Conservation (phyloP, 2,797 vertebrate species). For the Urocyon cinereoargenteus region DNA sequence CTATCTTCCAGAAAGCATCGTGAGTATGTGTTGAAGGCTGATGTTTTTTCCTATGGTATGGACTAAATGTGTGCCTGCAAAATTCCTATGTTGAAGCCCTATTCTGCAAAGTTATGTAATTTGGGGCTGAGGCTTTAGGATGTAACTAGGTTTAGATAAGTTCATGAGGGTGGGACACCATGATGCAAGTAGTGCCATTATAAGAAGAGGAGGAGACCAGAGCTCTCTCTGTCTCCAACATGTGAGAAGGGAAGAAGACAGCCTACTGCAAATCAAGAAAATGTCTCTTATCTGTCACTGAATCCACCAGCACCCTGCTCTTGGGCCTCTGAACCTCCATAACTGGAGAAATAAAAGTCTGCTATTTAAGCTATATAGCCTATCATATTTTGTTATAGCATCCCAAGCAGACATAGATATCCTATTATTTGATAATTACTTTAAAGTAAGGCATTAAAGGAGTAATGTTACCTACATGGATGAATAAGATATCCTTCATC, state of each 20-base stretch:
- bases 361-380: background rate
- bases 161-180: background rate
- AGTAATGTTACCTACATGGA: background rate
- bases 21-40: background rate
- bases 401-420: background rate
- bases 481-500: background rate
- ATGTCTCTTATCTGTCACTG: background rate
- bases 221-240: background rate
- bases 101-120: background rate
- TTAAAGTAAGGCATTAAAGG: background rate
- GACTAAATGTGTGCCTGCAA: background rate
- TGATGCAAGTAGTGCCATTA: background rate
- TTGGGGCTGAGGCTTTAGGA: background rate
- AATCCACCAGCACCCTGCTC: background rate
- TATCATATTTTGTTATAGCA: background rate
- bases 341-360: background rate
- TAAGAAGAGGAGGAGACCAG: background rate
- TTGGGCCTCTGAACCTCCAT: background rate
- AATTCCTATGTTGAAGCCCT: background rate
- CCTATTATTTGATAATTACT: background rate
- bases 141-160: background rate
- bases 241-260: background rate
- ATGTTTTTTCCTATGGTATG: background rate
- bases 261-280: background rate
- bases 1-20: background rate